Percentiles rank a stretch among this genome's conserved stretches.
Evolutionary conservation across 2,797 vertebrate genomes (phyloP).

Genomic region (Pipistrellus pipistrellus): DNA sequence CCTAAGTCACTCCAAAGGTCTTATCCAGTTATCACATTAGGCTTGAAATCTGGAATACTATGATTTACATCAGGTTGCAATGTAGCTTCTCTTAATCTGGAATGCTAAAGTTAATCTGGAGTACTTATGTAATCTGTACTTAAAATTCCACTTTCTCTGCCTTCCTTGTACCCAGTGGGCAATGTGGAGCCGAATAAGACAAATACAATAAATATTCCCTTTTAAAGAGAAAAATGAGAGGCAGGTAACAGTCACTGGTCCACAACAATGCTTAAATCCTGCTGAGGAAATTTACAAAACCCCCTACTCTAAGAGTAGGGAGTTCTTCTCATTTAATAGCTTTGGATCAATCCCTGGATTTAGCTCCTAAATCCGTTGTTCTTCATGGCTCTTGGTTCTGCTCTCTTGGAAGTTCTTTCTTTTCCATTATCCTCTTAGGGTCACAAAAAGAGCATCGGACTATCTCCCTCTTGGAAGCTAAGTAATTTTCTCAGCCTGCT

Average conservation of each 20-base stretch:
- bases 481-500: not conserved
- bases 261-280: constrained; percentile 49
- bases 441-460: not conserved
- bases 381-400: not conserved
- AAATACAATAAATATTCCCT: not conserved
- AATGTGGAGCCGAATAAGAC: not conserved
- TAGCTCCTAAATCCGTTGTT: not conserved
- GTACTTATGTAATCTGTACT: no score
- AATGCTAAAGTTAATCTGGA: not conserved
- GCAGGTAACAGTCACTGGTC: not conserved
- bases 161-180: not conserved
- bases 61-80: not conserved
- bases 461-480: not conserved
- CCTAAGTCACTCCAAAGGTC: not conserved
- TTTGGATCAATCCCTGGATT: not conserved
- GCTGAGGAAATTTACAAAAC: not conserved
- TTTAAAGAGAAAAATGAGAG: not conserved
- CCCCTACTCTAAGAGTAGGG: not conserved
- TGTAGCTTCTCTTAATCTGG: not conserved
- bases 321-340: not conserved
- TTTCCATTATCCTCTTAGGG: not conserved
- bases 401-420: not conserved
- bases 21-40: not conserved
- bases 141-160: not conserved
- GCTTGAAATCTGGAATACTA: not conserved